Evolutionary conservation across 2,113 vertebrate genomes (phyloP), one percentile per base, ranked within the genome.

Genomic region (Anguilla japonica): DNA sequence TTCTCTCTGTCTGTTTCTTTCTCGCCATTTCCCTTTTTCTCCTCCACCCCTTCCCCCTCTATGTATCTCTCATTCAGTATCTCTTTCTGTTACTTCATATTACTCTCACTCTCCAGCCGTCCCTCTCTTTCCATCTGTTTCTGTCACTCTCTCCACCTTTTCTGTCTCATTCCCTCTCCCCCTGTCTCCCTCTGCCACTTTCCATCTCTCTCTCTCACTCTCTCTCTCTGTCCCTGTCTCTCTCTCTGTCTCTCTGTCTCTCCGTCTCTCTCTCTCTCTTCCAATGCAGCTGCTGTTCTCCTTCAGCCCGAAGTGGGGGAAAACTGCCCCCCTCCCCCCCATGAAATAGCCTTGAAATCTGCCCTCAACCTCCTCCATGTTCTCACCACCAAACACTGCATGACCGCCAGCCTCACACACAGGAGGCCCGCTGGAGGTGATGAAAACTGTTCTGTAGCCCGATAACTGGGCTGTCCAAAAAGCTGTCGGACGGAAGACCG

Each of bases 291-390:
- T 86, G 79, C 79, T 56, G 53, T 39, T 79, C 41, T 85, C 75
- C 78, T 40, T 85, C 84, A 80, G 75, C 50, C 53, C 26, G 11
- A 14, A n/a, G 78, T 63, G 34, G 53, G 67, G 29, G 53, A 34
- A 39, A 81, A 43, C 22, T 41, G 39, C 84, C 79, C 22, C 13
- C 40, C 39, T 11, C 39, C 20, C n/a, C 2, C n/a, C 18, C 22
- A 71, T 26, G 8, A 79, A 40, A 34, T 34, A 85, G 75, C 84
- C 46, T 41, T 85, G 84, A 85, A 85, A 81, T 85, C 84, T 63
- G 43, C 39, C 14, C n/a, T 26, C 84, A 9, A 0, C 46, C 84
- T 79, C 41, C 84, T 50, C 71, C 75, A 56, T 8, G 18, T 46
- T 46, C 56, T 57, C 29, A 83, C 82, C 82, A 60, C 53, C 29